Percentiles rank a stretch among this genome's conserved stretches.
Conservation (phyloP, 2,888 invertebrate genomes). For the Geophilus truncorum region DNA sequence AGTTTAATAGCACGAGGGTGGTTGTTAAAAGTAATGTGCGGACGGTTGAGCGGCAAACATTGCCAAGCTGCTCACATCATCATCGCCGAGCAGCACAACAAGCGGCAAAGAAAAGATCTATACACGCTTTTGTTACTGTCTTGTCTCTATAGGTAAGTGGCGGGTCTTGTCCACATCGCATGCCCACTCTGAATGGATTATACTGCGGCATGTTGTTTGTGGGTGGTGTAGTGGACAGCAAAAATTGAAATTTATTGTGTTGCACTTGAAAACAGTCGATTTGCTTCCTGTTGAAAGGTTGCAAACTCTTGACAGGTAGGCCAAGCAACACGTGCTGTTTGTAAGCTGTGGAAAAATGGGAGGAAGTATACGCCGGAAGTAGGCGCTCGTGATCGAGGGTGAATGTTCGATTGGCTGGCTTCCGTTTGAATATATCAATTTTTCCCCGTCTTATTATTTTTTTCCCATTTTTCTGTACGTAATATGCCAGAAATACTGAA, state of each 20-base stretch:
- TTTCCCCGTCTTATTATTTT: no score
- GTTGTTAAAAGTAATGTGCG: slow-evolving; percentile 17
- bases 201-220: neutral
- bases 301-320: neutral
- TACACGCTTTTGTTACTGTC: neutral
- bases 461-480: neutral
- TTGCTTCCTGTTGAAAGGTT: neutral
- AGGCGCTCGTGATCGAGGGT: neutral
- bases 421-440: slow-evolving; percentile 1
- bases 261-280: neutral
- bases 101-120: neutral
- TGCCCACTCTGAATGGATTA: neutral
- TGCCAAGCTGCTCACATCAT: neutral
- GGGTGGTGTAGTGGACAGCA: neutral
- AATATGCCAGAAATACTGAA: neutral
- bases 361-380: neutral
- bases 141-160: neutral
- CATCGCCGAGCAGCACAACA: neutral
- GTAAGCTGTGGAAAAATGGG: neutral
- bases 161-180: neutral
- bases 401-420: neutral
- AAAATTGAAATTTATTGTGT: neutral
- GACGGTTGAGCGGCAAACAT: neutral
- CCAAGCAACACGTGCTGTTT: slow-evolving; percentile 8
- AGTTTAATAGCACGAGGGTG: slow-evolving; percentile 7